A percentile compares a stretch with the other conserved stretches of the same genome.
Conservation (phyloP, 1,140 invertebrate genomes). For the Sarcophaga bullata region DNA sequence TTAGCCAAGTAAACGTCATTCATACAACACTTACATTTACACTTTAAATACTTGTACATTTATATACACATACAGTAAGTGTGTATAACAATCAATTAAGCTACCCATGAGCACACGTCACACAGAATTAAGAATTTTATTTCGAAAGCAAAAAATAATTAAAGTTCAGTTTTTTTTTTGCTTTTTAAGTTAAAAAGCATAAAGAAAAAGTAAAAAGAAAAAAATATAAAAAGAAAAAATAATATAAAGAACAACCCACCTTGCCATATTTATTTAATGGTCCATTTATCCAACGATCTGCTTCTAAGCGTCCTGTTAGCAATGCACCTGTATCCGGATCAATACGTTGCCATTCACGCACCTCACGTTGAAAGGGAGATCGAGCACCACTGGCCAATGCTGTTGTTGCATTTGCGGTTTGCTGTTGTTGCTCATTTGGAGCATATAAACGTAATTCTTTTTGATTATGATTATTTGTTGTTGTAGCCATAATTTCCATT, state of each 20-base stretch:
- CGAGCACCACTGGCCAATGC: constrained; percentile 48
- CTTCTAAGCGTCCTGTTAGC: constrained; percentile 64
- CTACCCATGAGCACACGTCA: constrained; percentile 18
- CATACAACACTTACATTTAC: not conserved
- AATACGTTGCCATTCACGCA: constrained; percentile 66
- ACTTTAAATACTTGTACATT: not conserved
- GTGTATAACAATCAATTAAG: not conserved
- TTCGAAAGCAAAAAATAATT: too few species aligned
- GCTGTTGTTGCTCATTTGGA: constrained; percentile 9
- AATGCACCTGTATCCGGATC: constrained; percentile 65
- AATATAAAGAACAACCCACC: constrained; percentile 50
- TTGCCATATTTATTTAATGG: constrained; percentile 63
- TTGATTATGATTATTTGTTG: constrained; percentile 31
- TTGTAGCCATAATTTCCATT: constrained; percentile 23
- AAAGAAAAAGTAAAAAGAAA: not conserved
- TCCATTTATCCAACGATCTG: constrained; percentile 66
- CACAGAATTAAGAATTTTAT: not conserved
- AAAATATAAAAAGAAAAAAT: not conserved
- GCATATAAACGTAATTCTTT: constrained; percentile 33
- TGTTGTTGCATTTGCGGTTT: constrained; percentile 20
- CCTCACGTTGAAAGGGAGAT: constrained; percentile 64
- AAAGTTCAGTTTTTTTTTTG: not conserved
- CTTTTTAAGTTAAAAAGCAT: too few species aligned
- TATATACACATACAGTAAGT: too few species aligned
- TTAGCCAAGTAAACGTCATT: not conserved